Percentiles rank a stretch among this genome's conserved stretches.
Conservation (phyloP, 2,797 vertebrate genomes). For the Botia almorhae region DNA sequence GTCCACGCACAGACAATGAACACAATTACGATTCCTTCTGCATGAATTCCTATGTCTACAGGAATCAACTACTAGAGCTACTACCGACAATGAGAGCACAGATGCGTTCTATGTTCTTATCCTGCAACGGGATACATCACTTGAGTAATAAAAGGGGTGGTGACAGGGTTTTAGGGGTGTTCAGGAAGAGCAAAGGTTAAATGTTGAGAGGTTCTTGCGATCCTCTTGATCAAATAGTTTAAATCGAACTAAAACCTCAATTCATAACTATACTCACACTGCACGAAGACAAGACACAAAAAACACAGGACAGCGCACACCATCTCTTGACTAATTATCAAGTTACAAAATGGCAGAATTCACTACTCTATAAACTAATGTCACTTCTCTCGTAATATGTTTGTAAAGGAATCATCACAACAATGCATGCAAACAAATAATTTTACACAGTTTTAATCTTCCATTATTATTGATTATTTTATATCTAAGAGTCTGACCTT, state of each 20-base stretch:
- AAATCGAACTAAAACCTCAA: constrained; percentile 85
- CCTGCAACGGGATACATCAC: background rate
- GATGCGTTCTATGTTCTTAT: background rate
- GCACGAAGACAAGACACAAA: constrained; percentile 90
- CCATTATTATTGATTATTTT: constrained; percentile 63
- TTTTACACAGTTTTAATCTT: constrained; percentile 61
- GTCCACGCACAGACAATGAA: constrained; percentile 6
- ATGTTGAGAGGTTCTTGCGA: constrained; percentile 55
- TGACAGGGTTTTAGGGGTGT: constrained; percentile 38
- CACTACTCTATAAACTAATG: constrained; percentile 91
- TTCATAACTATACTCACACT: constrained; percentile 90
- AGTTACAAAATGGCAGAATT: constrained; percentile 86
- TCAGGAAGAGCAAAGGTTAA: constrained; percentile 65
- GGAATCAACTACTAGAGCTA: constrained; percentile 6
- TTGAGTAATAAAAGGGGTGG: constrained; percentile 1
- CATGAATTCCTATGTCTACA: background rate
- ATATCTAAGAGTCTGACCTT: constrained; percentile 69
- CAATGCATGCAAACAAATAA: constrained; percentile 91
- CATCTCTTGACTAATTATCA: constrained; percentile 79
- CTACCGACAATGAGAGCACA: background rate
- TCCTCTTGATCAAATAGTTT: constrained; percentile 70
- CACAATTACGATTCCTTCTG: constrained; percentile 14
- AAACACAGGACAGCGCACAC: constrained; percentile 94
- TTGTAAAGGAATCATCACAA: constrained; percentile 91
- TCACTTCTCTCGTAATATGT: constrained; percentile 82